A percentile compares a stretch with the other conserved stretches of the same genome.
phyloP scores from a whole-genome alignment of 2,113 vertebrate species.

The Dasyprocta punctata region DNA sequence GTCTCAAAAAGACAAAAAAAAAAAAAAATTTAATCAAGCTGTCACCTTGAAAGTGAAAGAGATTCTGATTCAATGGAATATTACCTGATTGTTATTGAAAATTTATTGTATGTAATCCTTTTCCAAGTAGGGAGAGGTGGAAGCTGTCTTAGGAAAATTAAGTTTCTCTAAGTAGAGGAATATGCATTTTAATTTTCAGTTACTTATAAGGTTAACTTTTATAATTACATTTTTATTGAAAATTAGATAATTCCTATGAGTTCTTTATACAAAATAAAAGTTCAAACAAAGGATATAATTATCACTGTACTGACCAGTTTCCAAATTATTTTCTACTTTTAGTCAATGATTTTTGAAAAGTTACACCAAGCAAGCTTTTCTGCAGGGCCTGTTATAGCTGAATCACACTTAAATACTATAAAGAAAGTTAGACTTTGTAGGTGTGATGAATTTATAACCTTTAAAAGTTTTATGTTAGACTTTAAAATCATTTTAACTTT shows the following conservation, averaged over 20 bases:
- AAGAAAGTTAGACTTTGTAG: conserved; percentile 47
- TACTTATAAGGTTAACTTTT: conserved; percentile 50
- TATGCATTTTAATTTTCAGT: conserved; percentile 47
- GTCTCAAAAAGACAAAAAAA: too few species aligned
- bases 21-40: too few species aligned
- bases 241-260: background rate
- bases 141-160: conserved; percentile 48
- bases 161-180: conserved; percentile 4
- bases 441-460: background rate
- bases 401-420: conserved; percentile 12
- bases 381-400: background rate
- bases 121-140: background rate
- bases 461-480: conserved; percentile 36
- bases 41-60: conserved; percentile 19
- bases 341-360: conserved; percentile 31
- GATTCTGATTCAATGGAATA: conserved; percentile 37
- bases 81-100: conserved; percentile 34
- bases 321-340: conserved; percentile 45
- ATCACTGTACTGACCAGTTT: conserved; percentile 15
- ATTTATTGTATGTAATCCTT: background rate
- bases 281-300: conserved; percentile 22
- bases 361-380: conserved; percentile 32
- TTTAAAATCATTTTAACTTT: conserved; percentile 62
- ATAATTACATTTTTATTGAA: conserved; percentile 59
- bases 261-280: conserved; percentile 55